A percentile compares a stretch with the other conserved stretches of the same genome.
These are phyloP conservation scores for Pelagia noctiluca DNA, from an alignment of 30 jellyfish, hydroid and myxozoan species.

Conservation along the genomic window DNA sequence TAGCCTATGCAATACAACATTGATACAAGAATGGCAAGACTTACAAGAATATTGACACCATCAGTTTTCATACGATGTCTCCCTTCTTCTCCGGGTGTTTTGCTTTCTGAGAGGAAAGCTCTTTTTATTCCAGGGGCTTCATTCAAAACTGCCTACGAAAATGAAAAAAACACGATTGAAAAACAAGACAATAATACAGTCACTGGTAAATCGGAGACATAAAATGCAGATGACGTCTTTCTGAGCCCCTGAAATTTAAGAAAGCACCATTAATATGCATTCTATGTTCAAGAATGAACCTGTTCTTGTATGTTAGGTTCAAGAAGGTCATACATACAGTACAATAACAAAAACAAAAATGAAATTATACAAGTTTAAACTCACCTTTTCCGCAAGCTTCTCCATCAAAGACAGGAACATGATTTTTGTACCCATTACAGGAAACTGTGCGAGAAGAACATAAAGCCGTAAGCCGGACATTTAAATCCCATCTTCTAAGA, in stretches of 20 bases:
- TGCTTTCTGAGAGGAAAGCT: slow-evolving; percentile 71
- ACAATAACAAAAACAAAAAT: neutral
- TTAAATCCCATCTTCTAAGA: too few relatives aligned
- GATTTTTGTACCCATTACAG: slow-evolving; percentile 80
- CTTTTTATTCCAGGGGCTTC: slow-evolving; percentile 89
- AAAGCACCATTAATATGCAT: too few relatives aligned
- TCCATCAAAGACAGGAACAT: slow-evolving; percentile 84
- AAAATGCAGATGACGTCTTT: too few relatives aligned
- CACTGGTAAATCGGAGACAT: neutral
- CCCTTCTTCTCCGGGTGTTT: slow-evolving; percentile 79
- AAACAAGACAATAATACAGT: too few relatives aligned
- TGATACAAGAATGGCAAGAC: neutral
- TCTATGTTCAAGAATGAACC: too few relatives aligned
- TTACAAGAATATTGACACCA: slow-evolving; percentile 83
- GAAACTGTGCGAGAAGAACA: too few relatives aligned
- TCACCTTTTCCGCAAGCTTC: slow-evolving; percentile 87
- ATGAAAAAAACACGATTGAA: too few relatives aligned
- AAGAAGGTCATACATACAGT: neutral
- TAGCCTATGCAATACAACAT: too few relatives aligned
- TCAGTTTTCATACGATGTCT: slow-evolving; percentile 80
- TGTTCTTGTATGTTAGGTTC: neutral
- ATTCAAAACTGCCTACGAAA: slow-evolving; percentile 76
- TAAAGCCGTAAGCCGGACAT: too few relatives aligned
- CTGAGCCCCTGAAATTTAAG: too few relatives aligned
- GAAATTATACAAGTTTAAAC: neutral